A percentile compares a stretch with the other conserved stretches of the same genome.
Evolutionary conservation across 2,888 invertebrate genomes (phyloP).

Genomic region (Melitaea athalia): DNA sequence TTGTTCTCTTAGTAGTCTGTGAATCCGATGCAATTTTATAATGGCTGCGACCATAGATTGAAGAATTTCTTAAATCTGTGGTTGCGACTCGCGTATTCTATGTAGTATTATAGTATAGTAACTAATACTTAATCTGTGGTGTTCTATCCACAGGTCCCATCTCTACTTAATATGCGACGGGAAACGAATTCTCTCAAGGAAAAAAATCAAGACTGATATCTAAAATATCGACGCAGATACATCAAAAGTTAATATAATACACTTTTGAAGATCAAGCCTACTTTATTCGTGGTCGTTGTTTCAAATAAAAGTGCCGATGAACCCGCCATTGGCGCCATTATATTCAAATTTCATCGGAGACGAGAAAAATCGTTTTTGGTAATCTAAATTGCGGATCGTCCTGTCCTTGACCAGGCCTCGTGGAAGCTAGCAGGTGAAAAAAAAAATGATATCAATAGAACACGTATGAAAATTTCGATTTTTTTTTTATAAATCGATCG

Average conservation of each 20-base stretch:
- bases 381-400: slow-evolving; percentile 56
- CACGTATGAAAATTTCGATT: not conserved
- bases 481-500: not conserved
- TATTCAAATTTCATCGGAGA: slow-evolving; percentile 30
- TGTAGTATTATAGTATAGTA: no score
- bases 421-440: slow-evolving; percentile 41
- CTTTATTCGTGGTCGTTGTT: slow-evolving; percentile 38
- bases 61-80: no score
- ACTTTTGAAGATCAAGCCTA: slow-evolving; percentile 13
- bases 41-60: no score
- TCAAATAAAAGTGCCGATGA: slow-evolving; percentile 48
- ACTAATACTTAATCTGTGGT: no score
- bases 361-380: slow-evolving; percentile 50
- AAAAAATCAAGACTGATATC: not conserved
- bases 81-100: not conserved
- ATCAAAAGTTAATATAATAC: not conserved
- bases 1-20: no score
- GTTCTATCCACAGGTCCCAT: not conserved
- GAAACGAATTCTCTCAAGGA: not conserved
- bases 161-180: not conserved
- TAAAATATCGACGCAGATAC: not conserved
- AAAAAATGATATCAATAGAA: slow-evolving; percentile 20
- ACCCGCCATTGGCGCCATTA: slow-evolving; percentile 44
- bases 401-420: slow-evolving; percentile 57
- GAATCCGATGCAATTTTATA: no score